Evolutionary conservation across 2,113 vertebrate genomes (phyloP).

Genomic region (Corvus cornix): DNA sequence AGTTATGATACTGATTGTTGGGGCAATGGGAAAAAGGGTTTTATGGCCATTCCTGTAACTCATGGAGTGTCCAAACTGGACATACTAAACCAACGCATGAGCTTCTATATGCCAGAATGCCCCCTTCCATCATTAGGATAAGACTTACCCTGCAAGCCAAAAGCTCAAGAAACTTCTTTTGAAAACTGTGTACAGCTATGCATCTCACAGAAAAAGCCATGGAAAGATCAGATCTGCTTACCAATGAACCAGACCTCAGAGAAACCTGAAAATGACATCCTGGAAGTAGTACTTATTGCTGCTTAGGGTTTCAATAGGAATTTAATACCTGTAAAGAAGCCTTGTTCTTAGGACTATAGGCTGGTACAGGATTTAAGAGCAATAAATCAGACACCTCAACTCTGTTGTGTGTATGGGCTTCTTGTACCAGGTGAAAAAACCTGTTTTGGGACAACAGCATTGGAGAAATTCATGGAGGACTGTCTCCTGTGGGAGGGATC

Average conservation of each 20-base stretch:
- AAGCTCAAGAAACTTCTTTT: background rate
- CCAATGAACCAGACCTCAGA: background rate
- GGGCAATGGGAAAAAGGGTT: background rate
- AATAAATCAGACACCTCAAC: background rate
- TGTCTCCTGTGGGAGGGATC: background rate
- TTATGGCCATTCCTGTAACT: background rate
- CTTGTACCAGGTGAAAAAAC: background rate
- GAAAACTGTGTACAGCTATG: background rate
- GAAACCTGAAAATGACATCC: background rate
- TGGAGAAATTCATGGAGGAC: background rate
- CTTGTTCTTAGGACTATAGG: background rate
- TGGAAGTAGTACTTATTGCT: background rate
- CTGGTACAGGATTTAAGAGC: background rate
- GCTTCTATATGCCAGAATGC: background rate
- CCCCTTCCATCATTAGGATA: background rate
- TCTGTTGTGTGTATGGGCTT: background rate
- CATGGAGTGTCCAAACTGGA: accelerated
- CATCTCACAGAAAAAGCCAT: background rate
- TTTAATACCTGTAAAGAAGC: background rate
- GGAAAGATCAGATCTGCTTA: background rate
- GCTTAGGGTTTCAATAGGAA: background rate
- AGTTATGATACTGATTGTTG: background rate
- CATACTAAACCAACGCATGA: background rate
- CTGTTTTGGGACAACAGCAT: accelerated
- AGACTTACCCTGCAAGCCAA: background rate